Base-by-base conservation (phyloP, 2,888 invertebrate genomes). In the Brachyptera putata region DNA sequence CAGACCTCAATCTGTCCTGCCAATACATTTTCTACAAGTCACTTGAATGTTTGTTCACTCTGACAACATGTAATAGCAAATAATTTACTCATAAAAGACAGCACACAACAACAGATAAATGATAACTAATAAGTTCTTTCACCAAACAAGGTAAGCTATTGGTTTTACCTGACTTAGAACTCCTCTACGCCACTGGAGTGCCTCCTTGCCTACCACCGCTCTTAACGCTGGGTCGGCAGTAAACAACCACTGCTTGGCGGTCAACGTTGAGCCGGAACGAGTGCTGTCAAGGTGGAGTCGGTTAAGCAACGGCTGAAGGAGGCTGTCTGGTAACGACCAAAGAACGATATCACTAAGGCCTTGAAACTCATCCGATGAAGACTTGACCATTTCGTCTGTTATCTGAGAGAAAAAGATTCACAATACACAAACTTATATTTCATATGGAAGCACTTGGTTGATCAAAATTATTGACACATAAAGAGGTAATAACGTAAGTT, bases 191-290 rank as follows among this genome's bases (percentile, higher is more conserved):
- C 89, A 91, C 67, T 91, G 91, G 46, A 92, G 73, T 1, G 91
- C 91, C 75, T 92, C 91, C 73, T 91, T 92, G 57, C 89, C 89
- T 56, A 92, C 90, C 11, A 92, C 91, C 66, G 85, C 84, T 68
- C 86, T 82, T 57, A 92, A 75, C 3, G 89, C 87, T 24, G 89
- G 86, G 72, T 92, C 91, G 13, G 87, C 84, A 11, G 79, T 77
- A 69, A 83, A 76, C 39, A 89, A 72, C 89, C 89, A 89, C 61
- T 85, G 83, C 70, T 87, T 87, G 7, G 87, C 85, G 65, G 80
- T 63, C n/a, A 61, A 43, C 14, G 64, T 64, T 5, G 63, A 49
- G 9, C 43, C 72, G 1, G 60, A 26, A 48, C 73, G 80, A 53
- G 77, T 77, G 65, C 81, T 80, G 62, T 86, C 85, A 66, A 89